Conservation (phyloP, 2,888 invertebrate species). For the Aporophyla lueneburgensis region DNA sequence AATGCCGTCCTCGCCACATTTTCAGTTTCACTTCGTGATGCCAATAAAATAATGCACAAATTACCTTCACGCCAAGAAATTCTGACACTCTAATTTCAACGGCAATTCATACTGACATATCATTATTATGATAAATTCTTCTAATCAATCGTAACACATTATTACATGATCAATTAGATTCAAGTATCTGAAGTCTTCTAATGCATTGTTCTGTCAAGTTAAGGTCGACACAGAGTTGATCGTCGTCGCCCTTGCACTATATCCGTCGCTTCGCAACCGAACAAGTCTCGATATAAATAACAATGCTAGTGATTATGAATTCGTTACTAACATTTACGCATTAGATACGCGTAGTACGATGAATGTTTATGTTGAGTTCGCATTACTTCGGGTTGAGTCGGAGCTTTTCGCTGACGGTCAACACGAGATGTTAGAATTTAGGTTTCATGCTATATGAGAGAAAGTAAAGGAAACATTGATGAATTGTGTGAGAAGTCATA, state of each 20-base stretch:
- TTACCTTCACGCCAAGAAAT: constrained; percentile 4
- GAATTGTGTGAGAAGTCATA: not conserved
- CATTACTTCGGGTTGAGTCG: constrained; percentile 22
- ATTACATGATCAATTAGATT: constrained; percentile 62
- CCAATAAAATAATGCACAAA: constrained; percentile 3
- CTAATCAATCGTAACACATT: constrained; percentile 49
- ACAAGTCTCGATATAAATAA: constrained; percentile 70
- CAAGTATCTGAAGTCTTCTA: constrained; percentile 54
- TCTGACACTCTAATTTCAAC: constrained; percentile 25
- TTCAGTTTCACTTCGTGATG: constrained; percentile 2
- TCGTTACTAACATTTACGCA: constrained; percentile 75
- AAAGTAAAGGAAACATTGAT: constrained; percentile 2
- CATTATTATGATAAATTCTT: constrained; percentile 46
- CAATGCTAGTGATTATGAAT: constrained; percentile 77
- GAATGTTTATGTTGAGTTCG: constrained; percentile 39
- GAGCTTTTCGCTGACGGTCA: constrained; percentile 47
- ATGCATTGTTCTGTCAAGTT: constrained; percentile 70
- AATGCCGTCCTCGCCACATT: not conserved
- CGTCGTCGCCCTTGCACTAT: constrained; percentile 77
- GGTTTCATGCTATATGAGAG: constrained; percentile 7
- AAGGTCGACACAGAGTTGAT: constrained; percentile 59
- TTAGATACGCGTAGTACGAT: constrained; percentile 71
- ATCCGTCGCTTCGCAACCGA: constrained; percentile 72
- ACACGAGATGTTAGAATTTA: constrained; percentile 17
- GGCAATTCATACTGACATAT: constrained; percentile 7